Conservation (phyloP, 1,140 invertebrate species). For the Aphidius gifuensis region DNA sequence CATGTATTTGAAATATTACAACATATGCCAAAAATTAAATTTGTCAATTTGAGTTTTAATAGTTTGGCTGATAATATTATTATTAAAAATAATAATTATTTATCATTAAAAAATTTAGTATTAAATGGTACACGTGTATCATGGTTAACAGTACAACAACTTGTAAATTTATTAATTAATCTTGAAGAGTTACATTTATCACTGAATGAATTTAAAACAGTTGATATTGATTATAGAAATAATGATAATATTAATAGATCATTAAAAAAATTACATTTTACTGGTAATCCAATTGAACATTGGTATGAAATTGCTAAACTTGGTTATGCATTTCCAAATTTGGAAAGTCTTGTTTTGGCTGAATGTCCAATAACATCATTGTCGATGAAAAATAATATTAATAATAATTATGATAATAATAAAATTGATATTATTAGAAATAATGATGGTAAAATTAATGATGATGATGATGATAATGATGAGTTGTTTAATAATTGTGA, state of each 20-base stretch:
- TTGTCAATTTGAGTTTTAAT: slow-evolving; percentile 90
- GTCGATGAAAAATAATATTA: slow-evolving; percentile 49
- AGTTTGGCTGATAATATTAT: slow-evolving; percentile 66
- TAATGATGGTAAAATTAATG: slow-evolving; percentile 8
- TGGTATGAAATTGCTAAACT: slow-evolving; percentile 83
- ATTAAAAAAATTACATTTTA: slow-evolving; percentile 77
- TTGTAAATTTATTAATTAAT: slow-evolving; percentile 72
- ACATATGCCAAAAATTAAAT: slow-evolving; percentile 82
- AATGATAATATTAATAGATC: slow-evolving; percentile 57
- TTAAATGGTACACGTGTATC: slow-evolving; percentile 82
- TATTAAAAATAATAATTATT: slow-evolving; percentile 56
- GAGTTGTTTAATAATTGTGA: slow-evolving; percentile 11
- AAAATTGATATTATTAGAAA: slow-evolving; percentile 32
- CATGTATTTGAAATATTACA: slow-evolving; percentile 83
- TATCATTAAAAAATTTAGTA: slow-evolving; percentile 72
- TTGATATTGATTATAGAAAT: slow-evolving; percentile 60
- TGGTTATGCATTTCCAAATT: slow-evolving; percentile 77
- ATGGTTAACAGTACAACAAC: slow-evolving; percentile 76
- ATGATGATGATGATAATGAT: slow-evolving; percentile 27
- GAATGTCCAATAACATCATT: slow-evolving; percentile 76
- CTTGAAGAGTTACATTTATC: slow-evolving; percentile 88
- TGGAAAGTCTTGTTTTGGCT: slow-evolving; percentile 80
- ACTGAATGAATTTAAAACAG: slow-evolving; percentile 77
- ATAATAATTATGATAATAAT: slow-evolving; percentile 40
- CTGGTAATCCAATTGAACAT: slow-evolving; percentile 75